Base-by-base conservation (phyloP, 2,888 invertebrate species). In the Altica lythri region DNA sequence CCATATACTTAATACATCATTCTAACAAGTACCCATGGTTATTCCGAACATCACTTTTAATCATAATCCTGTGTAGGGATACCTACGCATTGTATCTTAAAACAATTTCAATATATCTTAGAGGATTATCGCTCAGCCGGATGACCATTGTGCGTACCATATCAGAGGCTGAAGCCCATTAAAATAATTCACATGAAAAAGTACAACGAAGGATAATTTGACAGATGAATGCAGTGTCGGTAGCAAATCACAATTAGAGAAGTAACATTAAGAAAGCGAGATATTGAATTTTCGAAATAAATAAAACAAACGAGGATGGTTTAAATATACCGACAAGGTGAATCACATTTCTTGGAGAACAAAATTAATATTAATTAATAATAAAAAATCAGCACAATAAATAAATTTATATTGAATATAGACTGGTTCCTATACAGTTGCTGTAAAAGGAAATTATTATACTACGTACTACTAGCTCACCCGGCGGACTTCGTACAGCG, bases 161-260 rank as follows among this genome's bases (percentile, higher is more conserved):
- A n/a, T 25, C 40, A 25, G 12, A 40, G 40, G 22, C 22, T 16
- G 35, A 35, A 17, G 35, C 13, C 25, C 42, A 52, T 44, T 53
- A 34, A 35, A 56, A 60, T 57, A 57, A 51, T 55, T 60, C 60
- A 53, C 53, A 46, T 60, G 53, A 53, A 53, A 60, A 58, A 51
- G 37, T 55, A 53, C 55, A 55, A 48, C 38, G 38, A 25, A 51
- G 47, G 51, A 57, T 60, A 55, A 55, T 54, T 42, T 57, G 60
- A 60, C 60, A 60, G 57, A 45, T 60, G 60, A 60, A 60, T 60
- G 49, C 55, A 34, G 46, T 38, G 52, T 57, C 57, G 53, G 60
- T 55, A 60, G 60, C 60, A 60, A 60, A 60, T 60, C 57, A 60
- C 60, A 60, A 60, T 60, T 57, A 60, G 51, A 57, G 59, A 46